phyloP scores from a whole-genome alignment of 2,797 vertebrate genomes.

The Nannoperca australis region DNA sequence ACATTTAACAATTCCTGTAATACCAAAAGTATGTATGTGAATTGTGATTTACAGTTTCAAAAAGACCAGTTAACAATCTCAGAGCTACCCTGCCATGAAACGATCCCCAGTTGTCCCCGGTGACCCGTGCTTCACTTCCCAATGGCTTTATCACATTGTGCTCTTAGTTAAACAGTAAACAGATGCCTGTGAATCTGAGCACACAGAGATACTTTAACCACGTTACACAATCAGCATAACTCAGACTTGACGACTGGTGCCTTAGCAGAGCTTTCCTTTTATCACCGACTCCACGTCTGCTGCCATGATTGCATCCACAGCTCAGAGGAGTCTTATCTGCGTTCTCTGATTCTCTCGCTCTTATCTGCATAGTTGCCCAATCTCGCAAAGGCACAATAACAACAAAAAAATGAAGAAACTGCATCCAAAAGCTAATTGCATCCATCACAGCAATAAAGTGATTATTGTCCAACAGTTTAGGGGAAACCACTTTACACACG shows the following conservation, averaged over 20 bases:
- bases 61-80: slow-evolving; percentile 55
- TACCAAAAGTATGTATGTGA: slow-evolving; percentile 1
- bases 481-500: slow-evolving; percentile 53
- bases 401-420: slow-evolving; percentile 18
- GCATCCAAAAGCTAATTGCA: slow-evolving; percentile 65
- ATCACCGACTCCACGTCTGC: slow-evolving; percentile 64
- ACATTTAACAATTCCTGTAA: slow-evolving; percentile 28
- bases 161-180: slow-evolving; percentile 82
- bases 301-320: slow-evolving; percentile 60
- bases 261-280: slow-evolving; percentile 61
- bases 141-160: slow-evolving; percentile 64
- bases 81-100: slow-evolving; percentile 65
- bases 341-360: slow-evolving; percentile 42
- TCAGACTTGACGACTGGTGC: slow-evolving; percentile 58
- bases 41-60: slow-evolving; percentile 39
- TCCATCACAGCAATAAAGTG: slow-evolving; percentile 58
- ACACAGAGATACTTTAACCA: slow-evolving; percentile 66
- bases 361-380: slow-evolving; percentile 72
- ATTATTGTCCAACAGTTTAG: slow-evolving; percentile 51
- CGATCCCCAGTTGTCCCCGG: slow-evolving; percentile 64
- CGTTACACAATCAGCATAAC: slow-evolving; percentile 70
- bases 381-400: slow-evolving; percentile 51
- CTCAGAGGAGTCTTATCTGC: slow-evolving; percentile 68
- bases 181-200: slow-evolving; percentile 74
- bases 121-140: slow-evolving; percentile 69